Evolutionary conservation across 1,140 invertebrate genomes (phyloP).

Genomic region (Monomorium pharaonis): DNA sequence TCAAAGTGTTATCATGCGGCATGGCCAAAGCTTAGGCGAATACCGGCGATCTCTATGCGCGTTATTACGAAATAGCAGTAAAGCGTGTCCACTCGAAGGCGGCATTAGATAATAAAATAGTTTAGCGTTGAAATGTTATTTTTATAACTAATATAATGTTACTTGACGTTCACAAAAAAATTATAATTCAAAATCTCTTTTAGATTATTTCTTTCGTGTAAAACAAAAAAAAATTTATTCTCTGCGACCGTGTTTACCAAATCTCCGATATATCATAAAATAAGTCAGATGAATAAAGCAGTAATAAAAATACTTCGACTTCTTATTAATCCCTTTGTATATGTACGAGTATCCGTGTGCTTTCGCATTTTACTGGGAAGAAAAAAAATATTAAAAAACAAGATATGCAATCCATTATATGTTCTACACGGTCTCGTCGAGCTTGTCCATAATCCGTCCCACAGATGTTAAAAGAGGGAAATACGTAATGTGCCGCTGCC

Average conservation of each 20-base stretch:
- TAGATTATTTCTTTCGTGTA: background rate
- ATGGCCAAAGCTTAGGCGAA: slow-evolving; percentile 83
- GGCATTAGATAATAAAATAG: no score
- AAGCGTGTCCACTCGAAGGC: background rate
- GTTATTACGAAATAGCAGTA: slow-evolving; percentile 1
- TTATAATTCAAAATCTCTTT: background rate
- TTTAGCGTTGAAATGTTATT: background rate
- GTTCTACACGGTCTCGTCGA: background rate
- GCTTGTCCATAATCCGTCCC: background rate
- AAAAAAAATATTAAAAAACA: background rate
- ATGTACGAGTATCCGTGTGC: background rate
- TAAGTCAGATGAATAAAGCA: background rate
- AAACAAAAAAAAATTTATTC: background rate
- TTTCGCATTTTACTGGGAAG: background rate
- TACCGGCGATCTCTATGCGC: slow-evolving; percentile 69
- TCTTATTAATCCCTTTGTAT: background rate
- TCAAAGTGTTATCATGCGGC: slow-evolving; percentile 78
- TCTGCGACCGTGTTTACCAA: background rate
- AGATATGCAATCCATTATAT: background rate
- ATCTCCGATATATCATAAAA: background rate
- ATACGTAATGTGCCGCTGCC: background rate
- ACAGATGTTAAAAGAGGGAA: slow-evolving; percentile 3
- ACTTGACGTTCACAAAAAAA: background rate
- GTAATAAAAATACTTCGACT: background rate
- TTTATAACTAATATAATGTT: background rate